These are phyloP conservation scores for Arrhamphus sclerolepis DNA, from an alignment of 2,797 vertebrate species.

Conservation along the genomic window DNA sequence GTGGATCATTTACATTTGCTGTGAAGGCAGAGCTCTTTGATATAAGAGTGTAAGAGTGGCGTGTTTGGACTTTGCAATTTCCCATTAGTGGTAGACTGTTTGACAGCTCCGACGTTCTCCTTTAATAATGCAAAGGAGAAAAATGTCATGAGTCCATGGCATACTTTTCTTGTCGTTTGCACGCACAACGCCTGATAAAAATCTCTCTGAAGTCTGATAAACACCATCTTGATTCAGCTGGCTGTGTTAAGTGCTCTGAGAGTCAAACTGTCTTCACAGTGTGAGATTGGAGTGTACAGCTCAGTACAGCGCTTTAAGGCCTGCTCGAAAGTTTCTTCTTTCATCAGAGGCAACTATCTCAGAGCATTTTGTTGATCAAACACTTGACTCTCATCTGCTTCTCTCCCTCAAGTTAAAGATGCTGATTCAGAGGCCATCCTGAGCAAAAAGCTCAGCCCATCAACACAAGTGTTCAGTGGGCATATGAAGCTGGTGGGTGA, in stretches of 20 bases:
- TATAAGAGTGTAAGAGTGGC: conserved; percentile 42
- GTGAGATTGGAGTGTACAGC: conserved; percentile 27
- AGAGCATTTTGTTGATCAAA: conserved; percentile 42
- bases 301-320: conserved; percentile 39
- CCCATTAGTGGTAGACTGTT: conserved; percentile 59
- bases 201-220: conserved; percentile 62
- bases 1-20: conserved; percentile 48
- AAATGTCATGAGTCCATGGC: conserved; percentile 45
- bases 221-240: conserved; percentile 54
- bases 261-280: conserved; percentile 41
- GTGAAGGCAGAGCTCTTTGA: conserved; percentile 60
- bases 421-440: neutral
- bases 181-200: conserved; percentile 45
- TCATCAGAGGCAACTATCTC: conserved; percentile 45
- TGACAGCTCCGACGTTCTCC: conserved; percentile 54
- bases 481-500: conserved; percentile 63
- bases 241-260: conserved; percentile 59
- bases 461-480: conserved; percentile 74
- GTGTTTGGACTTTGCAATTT: conserved; percentile 71
- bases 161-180: conserved; percentile 50
- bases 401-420: conserved; percentile 63
- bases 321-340: conserved; percentile 38
- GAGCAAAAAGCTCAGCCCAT: neutral
- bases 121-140: conserved; percentile 64
- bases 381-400: conserved; percentile 31